These are phyloP conservation scores for Notamacropus eugenii DNA, from an alignment of 2,797 vertebrate genomes.

Conservation along the genomic window DNA sequence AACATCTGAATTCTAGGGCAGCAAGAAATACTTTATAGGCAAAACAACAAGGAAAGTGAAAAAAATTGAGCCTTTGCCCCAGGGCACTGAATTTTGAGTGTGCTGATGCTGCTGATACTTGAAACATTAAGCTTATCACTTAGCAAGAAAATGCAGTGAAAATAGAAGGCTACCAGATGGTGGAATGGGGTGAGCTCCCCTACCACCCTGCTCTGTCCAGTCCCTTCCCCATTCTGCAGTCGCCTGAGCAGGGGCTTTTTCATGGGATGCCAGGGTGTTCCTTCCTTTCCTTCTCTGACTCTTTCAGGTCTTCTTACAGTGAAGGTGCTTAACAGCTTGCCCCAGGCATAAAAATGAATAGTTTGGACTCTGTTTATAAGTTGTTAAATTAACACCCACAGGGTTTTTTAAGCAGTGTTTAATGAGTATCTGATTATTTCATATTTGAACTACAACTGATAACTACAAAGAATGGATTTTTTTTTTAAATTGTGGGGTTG, in stretches of 20 bases:
- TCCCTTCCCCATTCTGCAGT: background rate
- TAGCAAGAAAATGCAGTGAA: background rate
- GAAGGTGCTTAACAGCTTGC: background rate
- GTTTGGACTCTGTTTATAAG: background rate
- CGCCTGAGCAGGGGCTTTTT: background rate
- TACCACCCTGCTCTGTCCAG: background rate
- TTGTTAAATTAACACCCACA: background rate
- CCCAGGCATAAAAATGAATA: background rate
- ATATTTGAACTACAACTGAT: conserved; percentile 18
- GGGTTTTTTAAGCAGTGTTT: conserved; percentile 31
- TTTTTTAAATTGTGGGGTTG: conserved; percentile 15
- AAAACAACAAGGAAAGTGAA: background rate
- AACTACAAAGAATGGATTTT: background rate
- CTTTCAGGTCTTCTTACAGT: background rate
- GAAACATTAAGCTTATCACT: background rate
- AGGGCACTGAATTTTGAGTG: background rate
- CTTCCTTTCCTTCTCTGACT: background rate
- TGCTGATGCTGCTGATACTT: background rate
- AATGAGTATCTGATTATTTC: conserved; percentile 14
- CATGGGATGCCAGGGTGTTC: background rate
- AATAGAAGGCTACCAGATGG: background rate
- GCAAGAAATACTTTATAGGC: background rate
- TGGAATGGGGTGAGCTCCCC: background rate
- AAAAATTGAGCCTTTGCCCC: background rate
- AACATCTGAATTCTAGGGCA: background rate